phyloP scores from a whole-genome alignment of 2,888 invertebrate species.

The Brachyptera risi region DNA sequence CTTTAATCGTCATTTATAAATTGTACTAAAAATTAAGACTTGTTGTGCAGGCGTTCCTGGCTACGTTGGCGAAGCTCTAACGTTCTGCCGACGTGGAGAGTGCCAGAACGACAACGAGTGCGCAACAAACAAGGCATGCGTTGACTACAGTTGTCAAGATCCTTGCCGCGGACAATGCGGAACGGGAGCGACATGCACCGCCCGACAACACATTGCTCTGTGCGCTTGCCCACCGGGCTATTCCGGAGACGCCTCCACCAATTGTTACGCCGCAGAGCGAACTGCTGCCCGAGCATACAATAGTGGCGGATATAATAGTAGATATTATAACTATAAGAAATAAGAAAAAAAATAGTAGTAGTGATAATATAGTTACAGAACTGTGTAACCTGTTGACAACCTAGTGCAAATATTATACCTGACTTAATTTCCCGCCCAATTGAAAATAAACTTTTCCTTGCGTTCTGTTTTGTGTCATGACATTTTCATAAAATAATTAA shows the following conservation, averaged over 20 bases:
- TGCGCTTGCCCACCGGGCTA: constrained; percentile 34
- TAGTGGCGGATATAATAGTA: constrained; percentile 1
- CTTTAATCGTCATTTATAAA: no score
- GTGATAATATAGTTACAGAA: no score
- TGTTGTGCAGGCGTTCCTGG: no score
- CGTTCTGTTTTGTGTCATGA: no score
- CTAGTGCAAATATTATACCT: no score
- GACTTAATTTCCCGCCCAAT: no score
- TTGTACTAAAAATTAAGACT: no score
- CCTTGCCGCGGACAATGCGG: constrained; percentile 37
- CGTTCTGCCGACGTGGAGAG: constrained; percentile 71
- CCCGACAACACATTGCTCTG: constrained; percentile 31
- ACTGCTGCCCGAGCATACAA: constrained; percentile 2
- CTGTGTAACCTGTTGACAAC: background rate
- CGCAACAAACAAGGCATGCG: constrained; percentile 68
- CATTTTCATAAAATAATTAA: no score
- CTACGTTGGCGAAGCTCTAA: constrained; percentile 72
- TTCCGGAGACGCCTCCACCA: constrained; percentile 36
- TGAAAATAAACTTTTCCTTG: no score
- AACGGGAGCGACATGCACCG: constrained; percentile 35
- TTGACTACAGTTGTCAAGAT: constrained; percentile 60
- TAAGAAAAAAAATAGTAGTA: no score
- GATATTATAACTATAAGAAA: background rate
- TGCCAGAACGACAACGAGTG: constrained; percentile 75
- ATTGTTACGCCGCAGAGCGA: constrained; percentile 33